A percentile compares a stretch with the other conserved stretches of the same genome.
These are phyloP conservation scores for Dermolepida albohirtum DNA, from an alignment of 2,888 invertebrate genomes.

Conservation along the genomic window DNA sequence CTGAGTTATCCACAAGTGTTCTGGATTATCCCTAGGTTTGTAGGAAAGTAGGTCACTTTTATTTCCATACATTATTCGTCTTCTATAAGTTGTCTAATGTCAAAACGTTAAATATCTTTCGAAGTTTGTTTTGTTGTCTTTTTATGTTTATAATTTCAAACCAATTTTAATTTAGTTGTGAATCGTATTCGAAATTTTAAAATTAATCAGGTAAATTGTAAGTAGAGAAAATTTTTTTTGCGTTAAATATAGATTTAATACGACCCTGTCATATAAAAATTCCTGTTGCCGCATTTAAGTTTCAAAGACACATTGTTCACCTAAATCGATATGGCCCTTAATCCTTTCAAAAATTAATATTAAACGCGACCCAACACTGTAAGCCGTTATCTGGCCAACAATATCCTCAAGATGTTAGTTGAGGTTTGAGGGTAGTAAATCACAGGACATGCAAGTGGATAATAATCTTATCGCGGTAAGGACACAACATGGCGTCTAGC, in stretches of 20 bases:
- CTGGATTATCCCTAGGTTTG: no score
- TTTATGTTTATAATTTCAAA: no score
- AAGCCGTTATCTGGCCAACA: conserved; percentile 12
- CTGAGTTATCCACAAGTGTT: no score
- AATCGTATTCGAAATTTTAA: no score
- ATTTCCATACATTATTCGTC: no score
- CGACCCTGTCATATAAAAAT: conserved; percentile 7
- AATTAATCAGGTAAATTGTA: no score
- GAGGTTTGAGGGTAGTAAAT: conserved; percentile 53
- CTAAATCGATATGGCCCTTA: conserved; percentile 1
- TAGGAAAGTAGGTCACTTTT: no score
- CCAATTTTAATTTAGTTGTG: no score
- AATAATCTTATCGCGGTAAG: conserved; percentile 64
- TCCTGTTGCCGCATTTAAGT: neutral
- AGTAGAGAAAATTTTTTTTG: no score
- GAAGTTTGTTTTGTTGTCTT: no score
- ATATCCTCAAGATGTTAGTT: conserved; percentile 36
- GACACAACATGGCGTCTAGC: conserved; percentile 65
- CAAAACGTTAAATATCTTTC: no score
- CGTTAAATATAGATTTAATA: neutral
- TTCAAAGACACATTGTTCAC: neutral
- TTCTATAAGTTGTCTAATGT: no score
- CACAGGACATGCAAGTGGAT: conserved; percentile 63
- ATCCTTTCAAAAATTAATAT: conserved; percentile 13
- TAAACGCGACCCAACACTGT: conserved; percentile 7